These are phyloP conservation scores for Caenorhabditis imperialis DNA, from an alignment of 2,888 invertebrate species.

Conservation along the genomic window DNA sequence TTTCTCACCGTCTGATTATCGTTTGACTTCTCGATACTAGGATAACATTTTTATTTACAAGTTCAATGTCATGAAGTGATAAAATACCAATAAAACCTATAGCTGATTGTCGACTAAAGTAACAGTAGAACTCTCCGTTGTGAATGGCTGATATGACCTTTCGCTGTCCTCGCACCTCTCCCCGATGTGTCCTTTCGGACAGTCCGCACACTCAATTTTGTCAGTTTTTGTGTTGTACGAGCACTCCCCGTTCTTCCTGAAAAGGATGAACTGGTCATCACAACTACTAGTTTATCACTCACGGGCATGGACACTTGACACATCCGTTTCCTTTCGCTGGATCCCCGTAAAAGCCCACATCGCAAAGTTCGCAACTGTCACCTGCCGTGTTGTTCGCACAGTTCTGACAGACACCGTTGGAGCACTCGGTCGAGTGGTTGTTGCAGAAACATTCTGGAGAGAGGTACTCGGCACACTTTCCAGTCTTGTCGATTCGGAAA, in stretches of 20 bases:
- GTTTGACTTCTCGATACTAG: no score
- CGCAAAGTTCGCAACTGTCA: conserved; percentile 78
- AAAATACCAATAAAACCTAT: conserved; percentile 4
- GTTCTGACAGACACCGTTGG: conserved; percentile 69
- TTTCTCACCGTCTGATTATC: no score
- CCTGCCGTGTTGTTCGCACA: conserved; percentile 80
- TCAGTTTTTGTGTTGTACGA: conserved; percentile 32
- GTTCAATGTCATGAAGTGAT: conserved; percentile 23
- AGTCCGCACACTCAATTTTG: conserved; percentile 53
- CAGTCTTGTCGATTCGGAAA: conserved; percentile 14
- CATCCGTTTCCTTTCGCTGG: conserved; percentile 91
- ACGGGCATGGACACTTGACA: conserved; percentile 92
- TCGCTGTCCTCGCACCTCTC: conserved; percentile 55
- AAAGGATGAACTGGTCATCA: conserved; percentile 1
- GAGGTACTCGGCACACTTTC: conserved; percentile 7
- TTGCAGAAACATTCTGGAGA: conserved; percentile 54
- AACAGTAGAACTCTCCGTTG: conserved; percentile 34
- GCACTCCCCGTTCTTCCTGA: conserved; percentile 57
- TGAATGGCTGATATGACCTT: conserved; percentile 29
- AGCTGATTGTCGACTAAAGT: conserved; percentile 41
- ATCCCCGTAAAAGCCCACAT: conserved; percentile 92
- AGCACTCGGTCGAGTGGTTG: conserved; percentile 51
- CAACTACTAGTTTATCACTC: conserved; percentile 78
- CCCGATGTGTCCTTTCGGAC: conserved; percentile 57
- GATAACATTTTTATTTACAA: conserved; percentile 32